Base-by-base conservation (phyloP, 1,140 invertebrate species). In the Zeugodacus cucurbitae region DNA sequence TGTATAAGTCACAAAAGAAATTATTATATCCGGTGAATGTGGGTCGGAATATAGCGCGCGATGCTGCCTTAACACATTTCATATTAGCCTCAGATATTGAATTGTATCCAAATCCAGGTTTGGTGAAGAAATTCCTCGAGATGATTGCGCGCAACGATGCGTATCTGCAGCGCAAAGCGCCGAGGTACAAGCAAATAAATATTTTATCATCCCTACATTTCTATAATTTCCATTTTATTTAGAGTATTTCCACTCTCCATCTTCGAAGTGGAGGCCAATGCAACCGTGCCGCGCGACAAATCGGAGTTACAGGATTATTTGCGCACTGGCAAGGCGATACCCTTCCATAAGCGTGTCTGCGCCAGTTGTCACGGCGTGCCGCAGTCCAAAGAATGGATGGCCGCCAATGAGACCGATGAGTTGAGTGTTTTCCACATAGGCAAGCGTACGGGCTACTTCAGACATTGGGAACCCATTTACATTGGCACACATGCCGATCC, bases 381-480 rank as follows among this genome's bases (percentile, higher is more conserved):
- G 1, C 96, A 96, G 91, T 96, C 96, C 32, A 96, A 97, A 90
- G 97, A 98, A 90, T 98, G 97, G 97, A 95, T 96, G 92, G 95
- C 95, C 32, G 95, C 96, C 0, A 94, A 95, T 48, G 95, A 96
- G 92, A 96, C 96, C 0, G 94, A 95, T 88, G 95, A 94, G 88
- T 94, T 98, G 88, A 95, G 96, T 89, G 95, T 98, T 14, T 98
- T 98, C 93, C 96, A 97, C 90, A 95, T 59, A 48, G 97, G 97
- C 7, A 98, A 98, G 90, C 94, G 97, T 34, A 96, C 95, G 4
- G 96, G 97, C 22, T 95, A 95, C 88, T 97, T 96, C 91, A 94
- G 97, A 32, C 97, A 97, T 91, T 98, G 98, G 98, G 97, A 98
- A 93, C 97, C 97, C 1, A 97, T 98, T 89, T 98, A 97, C 90